Evolutionary conservation across 30 jellyfish, hydroid and myxozoan genomes (phyloP), one percentile per base, ranked within the genome.

Genomic region (Phacellophora camtschatica): DNA sequence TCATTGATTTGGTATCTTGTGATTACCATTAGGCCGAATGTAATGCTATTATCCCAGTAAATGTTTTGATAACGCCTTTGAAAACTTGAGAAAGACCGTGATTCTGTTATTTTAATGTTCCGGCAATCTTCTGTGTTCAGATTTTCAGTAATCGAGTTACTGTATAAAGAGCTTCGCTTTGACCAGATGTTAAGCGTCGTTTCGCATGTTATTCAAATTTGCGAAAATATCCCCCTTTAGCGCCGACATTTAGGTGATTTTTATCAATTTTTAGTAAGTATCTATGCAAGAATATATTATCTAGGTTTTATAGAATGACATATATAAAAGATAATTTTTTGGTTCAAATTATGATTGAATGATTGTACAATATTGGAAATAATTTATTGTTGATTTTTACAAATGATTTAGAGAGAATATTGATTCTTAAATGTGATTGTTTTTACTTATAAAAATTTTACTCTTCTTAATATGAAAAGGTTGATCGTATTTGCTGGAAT

Each of bases 61-160:
- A 34, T 72, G 86, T 53, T 72, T 72, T 72, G 86, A 72, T 72
- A 72, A 72, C 24, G 39, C 74, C 55, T 25, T 72, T 72, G 86
- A 72, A 72, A 72, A 30, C 56, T 24, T 50, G 86, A 50, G 86
- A 72, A 53, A 50, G 50, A 23, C 62, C 63, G 71, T 30, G 86
- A 53, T 53, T 33, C 74, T 53, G 41, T 4, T 5, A 50, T 33
- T 50, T 20, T 28, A 7, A 72, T 31, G 67, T 24, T 45, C 74
- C 86, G 86, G 86, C 74, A 22, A 61, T 46, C 86, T 72, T 72
- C 54, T 48, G 54, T 72, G 30, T 50, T 72, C 33, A 62, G 86
- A 53, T 72, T 72, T 72, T n/a, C 65, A 11, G 18, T 72, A 72
- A 72, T 72, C 86, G 72, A 53, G 86, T 72, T 72, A 72, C 3